These are phyloP conservation scores for Metallyticus violacea DNA, from an alignment of 2,888 invertebrate genomes.

Conservation along the genomic window DNA sequence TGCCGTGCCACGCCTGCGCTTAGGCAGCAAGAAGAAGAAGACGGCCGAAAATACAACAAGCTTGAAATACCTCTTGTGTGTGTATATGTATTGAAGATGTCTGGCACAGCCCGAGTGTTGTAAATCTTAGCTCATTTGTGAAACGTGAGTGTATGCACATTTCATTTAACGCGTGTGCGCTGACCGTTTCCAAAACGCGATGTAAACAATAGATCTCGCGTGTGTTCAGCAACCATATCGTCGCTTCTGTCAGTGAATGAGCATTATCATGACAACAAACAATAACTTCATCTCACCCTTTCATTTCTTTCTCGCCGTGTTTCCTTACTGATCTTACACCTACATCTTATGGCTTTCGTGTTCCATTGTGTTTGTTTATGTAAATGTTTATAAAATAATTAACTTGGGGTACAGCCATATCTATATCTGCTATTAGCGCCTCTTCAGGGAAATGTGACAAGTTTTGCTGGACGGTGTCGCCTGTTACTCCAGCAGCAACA, in stretches of 20 bases:
- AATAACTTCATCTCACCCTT: background rate
- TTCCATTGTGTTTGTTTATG: background rate
- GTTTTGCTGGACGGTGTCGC: background rate
- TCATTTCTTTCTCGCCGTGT: background rate
- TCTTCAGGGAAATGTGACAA: background rate
- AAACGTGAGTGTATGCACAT: background rate
- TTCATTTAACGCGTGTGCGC: background rate
- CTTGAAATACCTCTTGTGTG: background rate
- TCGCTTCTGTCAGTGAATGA: background rate
- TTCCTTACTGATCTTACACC: background rate
- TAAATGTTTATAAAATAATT: background rate
- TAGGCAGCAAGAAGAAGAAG: background rate
- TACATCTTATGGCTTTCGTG: background rate
- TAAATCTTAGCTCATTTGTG: background rate
- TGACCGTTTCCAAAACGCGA: background rate
- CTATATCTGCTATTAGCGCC: background rate
- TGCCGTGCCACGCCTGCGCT: slow-evolving; percentile 8
- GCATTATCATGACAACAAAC: background rate
- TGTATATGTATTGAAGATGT: background rate
- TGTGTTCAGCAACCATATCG: background rate
- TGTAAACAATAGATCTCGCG: background rate
- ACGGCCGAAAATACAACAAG: background rate
- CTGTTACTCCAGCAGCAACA: background rate
- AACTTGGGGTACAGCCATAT: background rate
- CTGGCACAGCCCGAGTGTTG: background rate